Conservation (phyloP, 2,888 invertebrate species). For the Aphrophora alni region DNA sequence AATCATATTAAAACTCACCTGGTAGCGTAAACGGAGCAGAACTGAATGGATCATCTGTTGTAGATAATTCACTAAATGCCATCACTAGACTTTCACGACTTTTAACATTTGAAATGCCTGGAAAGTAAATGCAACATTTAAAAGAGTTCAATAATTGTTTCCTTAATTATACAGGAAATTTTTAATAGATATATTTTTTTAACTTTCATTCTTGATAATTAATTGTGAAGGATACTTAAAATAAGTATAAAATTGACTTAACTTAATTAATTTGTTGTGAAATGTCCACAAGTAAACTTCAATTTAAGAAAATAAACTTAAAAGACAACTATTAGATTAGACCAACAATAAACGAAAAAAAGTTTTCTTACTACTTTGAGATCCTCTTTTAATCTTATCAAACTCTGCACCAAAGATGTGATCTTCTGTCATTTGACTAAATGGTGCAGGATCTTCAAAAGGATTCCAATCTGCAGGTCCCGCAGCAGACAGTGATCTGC, state of each 20-base stretch:
- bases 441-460: conserved; percentile 74
- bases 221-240: no score
- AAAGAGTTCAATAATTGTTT: conserved; percentile 23
- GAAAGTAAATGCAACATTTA: no score
- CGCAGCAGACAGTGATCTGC: conserved; percentile 46
- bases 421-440: conserved; percentile 78
- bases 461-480: conserved; percentile 72
- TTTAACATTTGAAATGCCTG: conserved; percentile 71
- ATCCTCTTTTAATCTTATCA: conserved; percentile 78
- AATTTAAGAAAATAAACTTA: no score
- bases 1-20: conserved; percentile 60
- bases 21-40: conserved; percentile 82
- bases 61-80: conserved; percentile 63
- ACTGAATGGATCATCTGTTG: conserved; percentile 75
- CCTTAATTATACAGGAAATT: no score
- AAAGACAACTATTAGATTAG: no score
- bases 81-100: conserved; percentile 73
- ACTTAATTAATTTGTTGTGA: no score
- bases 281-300: no score
- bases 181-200: no score
- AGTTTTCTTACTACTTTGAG: conserved; percentile 69
- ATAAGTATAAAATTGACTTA: no score
- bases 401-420: conserved; percentile 84
- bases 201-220: no score
- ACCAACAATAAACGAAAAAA: no score